Conservation (phyloP, 2,888 invertebrate genomes). For the Leucoma salicis region DNA sequence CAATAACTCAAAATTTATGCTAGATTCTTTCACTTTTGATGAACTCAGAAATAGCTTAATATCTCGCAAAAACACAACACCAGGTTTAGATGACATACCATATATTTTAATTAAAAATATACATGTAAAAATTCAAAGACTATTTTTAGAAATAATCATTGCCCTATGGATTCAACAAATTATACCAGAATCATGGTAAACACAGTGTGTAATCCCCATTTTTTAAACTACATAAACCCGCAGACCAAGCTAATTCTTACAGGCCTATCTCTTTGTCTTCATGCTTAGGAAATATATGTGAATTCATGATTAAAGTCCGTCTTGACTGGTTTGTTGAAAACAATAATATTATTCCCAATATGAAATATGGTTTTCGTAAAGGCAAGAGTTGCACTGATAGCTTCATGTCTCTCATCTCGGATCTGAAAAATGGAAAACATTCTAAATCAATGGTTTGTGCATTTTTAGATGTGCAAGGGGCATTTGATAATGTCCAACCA, state of each 20-base stretch:
- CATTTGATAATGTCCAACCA: constrained; percentile 6
- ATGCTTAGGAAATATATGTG: constrained; percentile 4
- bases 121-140: constrained; percentile 8
- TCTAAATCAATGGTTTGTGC: constrained; percentile 1
- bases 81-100: not conserved
- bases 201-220: constrained; percentile 10
- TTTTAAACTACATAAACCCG: constrained; percentile 12
- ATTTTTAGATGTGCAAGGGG: constrained; percentile 6
- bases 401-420: constrained; percentile 1
- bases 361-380: not conserved
- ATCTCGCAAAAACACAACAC: not conserved
- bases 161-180: constrained; percentile 8
- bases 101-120: constrained; percentile 6
- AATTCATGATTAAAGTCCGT: not conserved
- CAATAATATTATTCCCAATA: not conserved
- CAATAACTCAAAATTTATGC: not conserved
- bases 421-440: constrained; percentile 5
- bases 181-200: not conserved
- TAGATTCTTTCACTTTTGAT: not conserved
- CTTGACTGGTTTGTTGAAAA: constrained; percentile 2
- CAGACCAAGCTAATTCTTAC: constrained; percentile 14
- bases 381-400: not conserved
- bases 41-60: constrained; percentile 4
- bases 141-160: constrained; percentile 5
- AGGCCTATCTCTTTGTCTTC: constrained; percentile 5